Evolutionary conservation across 2,888 invertebrate species (phyloP).

Genomic region (Chouioia cunea): DNA sequence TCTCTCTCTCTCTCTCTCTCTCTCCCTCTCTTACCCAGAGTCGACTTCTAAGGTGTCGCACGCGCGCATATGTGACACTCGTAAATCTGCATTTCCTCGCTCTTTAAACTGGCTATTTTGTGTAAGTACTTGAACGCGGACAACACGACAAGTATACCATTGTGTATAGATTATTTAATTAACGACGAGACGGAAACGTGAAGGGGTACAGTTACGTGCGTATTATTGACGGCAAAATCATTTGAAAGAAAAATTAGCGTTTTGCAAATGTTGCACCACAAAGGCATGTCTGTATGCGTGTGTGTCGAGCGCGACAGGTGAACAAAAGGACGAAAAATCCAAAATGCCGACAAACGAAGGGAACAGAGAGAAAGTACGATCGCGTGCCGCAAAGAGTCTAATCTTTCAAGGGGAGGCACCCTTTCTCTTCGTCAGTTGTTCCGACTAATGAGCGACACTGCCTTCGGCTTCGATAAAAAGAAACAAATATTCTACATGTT

Average conservation of each 20-base stretch:
- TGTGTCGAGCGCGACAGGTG: background rate
- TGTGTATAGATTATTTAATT: no score
- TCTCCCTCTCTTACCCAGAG: slow-evolving; percentile 2
- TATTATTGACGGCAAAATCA: no score
- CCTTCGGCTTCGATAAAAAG: slow-evolving; percentile 6
- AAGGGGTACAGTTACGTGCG: no score
- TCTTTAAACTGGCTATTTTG: background rate
- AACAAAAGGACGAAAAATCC: background rate
- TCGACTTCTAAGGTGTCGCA: background rate
- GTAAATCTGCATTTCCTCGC: slow-evolving; percentile 25
- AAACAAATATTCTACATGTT: slow-evolving; percentile 2
- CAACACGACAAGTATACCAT: no score
- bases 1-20: slow-evolving; percentile 4
- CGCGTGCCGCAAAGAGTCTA: slow-evolving; percentile 9
- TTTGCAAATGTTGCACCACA: no score
- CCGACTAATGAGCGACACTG: slow-evolving; percentile 21
- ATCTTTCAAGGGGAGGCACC: background rate
- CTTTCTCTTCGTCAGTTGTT: slow-evolving; percentile 11
- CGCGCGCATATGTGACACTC: background rate
- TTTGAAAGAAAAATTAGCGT: no score
- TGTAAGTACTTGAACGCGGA: no score
- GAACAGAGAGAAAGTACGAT: slow-evolving; percentile 15
- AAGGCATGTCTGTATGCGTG: no score
- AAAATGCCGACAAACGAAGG: slow-evolving; percentile 17
- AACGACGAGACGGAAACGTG: no score